Evolutionary conservation across 2,888 invertebrate species (phyloP), one percentile per base, ranked within the genome.

Genomic region (Carpatolechia fugitivella): DNA sequence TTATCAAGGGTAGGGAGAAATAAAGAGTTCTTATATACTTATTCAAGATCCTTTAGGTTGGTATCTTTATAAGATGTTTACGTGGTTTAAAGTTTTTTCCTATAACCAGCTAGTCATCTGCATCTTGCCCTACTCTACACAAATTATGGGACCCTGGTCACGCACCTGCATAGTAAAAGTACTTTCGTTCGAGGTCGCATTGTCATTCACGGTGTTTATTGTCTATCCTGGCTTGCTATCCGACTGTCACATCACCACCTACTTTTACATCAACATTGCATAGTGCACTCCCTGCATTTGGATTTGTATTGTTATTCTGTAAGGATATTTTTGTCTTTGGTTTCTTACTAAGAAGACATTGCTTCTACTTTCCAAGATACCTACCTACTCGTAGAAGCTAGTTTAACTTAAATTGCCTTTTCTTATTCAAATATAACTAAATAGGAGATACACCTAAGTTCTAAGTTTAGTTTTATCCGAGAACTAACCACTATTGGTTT

Each of bases 101-200:
- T 16, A 16, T 31, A 11, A 14, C 31, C 10, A 18, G 2, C 11
- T 5, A 33, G 13, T 16, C n/a, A 0, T 44, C 44, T 44, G 44
- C 13, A 24, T 7, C 13, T 13, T 7, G n/a, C 41, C 7, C 55
- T 79, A 71, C 63, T 70, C 86, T 83, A 61, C 63, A 57, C 52
- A 33, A 16, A 51, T 24, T 61, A 75, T 79, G 70, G 60, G 60
- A 88, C 63, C 75, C 87, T 56, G 68, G 70, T 85, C 89, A 89
- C 89, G 89, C 69, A 62, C 73, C 66, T 68, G 80, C 80, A 82
- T 78, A 89, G 88, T 89, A 89, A 88, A 87, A 88, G 87, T 87
- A 84, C 88, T 89, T 89, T 89, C 89, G 74, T 88, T 88, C 81
- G 84, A 79, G 85, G 88, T 78, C 85, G 78, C 79, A 85, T 87